phyloP scores from a whole-genome alignment of 2,113 vertebrate species.

The Ceyx margarethae region DNA sequence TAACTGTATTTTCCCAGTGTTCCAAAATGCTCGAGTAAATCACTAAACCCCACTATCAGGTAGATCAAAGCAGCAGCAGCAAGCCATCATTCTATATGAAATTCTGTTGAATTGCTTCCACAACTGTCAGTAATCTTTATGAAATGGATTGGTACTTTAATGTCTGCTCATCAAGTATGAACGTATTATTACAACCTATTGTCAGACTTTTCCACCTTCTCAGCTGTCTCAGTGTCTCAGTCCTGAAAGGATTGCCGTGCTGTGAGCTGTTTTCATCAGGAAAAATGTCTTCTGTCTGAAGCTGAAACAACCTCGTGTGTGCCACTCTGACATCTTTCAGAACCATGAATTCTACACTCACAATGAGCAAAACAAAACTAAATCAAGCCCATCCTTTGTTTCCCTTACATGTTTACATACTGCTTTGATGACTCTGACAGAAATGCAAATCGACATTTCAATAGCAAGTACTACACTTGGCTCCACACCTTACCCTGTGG shows the following conservation, averaged over 20 bases:
- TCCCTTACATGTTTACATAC: neutral
- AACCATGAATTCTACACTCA: neutral
- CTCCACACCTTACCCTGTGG: neutral
- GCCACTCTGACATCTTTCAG: neutral
- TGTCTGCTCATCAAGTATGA: neutral
- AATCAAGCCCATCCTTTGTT: neutral
- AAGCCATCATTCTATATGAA: neutral
- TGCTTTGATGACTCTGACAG: neutral
- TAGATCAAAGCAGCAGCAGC: constrained; percentile 21
- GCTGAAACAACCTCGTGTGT: neutral
- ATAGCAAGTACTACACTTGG: neutral
- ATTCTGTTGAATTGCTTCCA: neutral
- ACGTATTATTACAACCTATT: neutral
- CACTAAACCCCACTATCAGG: neutral
- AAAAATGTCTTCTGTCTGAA: neutral
- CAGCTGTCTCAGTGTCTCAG: neutral
- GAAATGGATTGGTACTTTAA: neutral
- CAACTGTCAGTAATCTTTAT: constrained; percentile 3
- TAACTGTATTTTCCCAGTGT: constrained; percentile 8
- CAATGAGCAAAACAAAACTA: neutral
- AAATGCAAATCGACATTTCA: constrained; percentile 14
- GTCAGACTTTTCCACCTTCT: neutral
- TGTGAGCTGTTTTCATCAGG: neutral
- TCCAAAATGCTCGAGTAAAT: constrained; percentile 24
- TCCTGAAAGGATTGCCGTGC: neutral